Conservation (phyloP, 2,888 invertebrate species). For the Mongoloraphidia duomilia region DNA sequence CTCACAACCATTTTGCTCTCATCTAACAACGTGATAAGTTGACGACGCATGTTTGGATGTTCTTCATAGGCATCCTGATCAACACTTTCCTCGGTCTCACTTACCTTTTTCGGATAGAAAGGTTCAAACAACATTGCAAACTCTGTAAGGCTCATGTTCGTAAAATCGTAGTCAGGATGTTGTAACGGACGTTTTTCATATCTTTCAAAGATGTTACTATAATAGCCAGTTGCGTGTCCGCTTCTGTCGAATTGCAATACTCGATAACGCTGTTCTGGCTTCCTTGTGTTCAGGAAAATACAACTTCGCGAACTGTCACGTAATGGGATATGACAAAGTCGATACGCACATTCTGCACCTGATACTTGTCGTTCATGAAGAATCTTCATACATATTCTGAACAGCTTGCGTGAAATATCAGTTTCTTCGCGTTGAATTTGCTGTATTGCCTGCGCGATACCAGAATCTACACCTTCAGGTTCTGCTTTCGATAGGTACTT, state of each 20-base stretch:
- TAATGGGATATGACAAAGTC: slow-evolving; percentile 14
- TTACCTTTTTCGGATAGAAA: not conserved
- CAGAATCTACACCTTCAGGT: slow-evolving; percentile 8
- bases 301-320: slow-evolving; percentile 14
- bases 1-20: slow-evolving; percentile 8
- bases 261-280: slow-evolving; percentile 18
- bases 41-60: not conserved
- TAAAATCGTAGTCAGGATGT: slow-evolving; percentile 8
- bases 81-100: not conserved
- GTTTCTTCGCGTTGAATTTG: slow-evolving; percentile 14
- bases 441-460: slow-evolving; percentile 14
- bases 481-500: slow-evolving; percentile 11
- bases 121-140: slow-evolving; percentile 3
- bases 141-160: not conserved
- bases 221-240: slow-evolving; percentile 8
- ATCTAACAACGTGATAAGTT: not conserved
- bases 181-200: slow-evolving; percentile 9
- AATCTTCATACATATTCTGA: slow-evolving; percentile 19
- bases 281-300: too few relatives aligned
- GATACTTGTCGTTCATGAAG: slow-evolving; percentile 20
- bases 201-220: slow-evolving; percentile 6
- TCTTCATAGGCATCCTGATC: slow-evolving; percentile 1
- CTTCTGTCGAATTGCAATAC: slow-evolving; percentile 16
- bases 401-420: slow-evolving; percentile 16
- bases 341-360: slow-evolving; percentile 18